Evolutionary conservation across 1,140 invertebrate genomes (phyloP), one percentile per base, ranked within the genome.

Genomic region (Idris sp.): DNA sequence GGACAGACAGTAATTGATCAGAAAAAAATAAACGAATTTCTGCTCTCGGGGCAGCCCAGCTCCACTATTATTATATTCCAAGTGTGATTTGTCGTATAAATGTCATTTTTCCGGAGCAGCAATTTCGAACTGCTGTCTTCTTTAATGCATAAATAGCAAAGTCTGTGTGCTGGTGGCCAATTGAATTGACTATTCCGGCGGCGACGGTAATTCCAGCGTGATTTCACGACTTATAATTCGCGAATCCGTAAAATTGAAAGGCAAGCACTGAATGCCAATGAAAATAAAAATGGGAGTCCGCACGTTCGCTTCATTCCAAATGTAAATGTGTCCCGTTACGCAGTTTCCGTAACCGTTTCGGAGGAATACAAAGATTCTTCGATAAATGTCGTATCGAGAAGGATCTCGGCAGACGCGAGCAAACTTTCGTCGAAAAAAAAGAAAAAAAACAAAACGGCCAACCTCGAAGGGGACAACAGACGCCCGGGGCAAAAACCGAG

Each of bases 241-340:
- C 53, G 40, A 65, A 48, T 65, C 61, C 73, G 73, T 71, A 71
- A 71, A 76, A 76, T 76, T 71, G 74, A 67, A 76, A 76, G 54
- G 74, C 74, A 67, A 40, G 68, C 79, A 54, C 67, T 79, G 79
- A 81, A 83, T 80, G 78, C 81, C 78, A 82, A 83, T 80, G 80
- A 77, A 82, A 79, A 79, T 71, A 61, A 71, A 71, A 71, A 54
- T 8, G 53, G 54, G 53, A 46, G 49, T 25, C 40, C 48, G 54
- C 56, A 56, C 73, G 64, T 58, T 30, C 54, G 73, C 48, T 76
- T 69, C 53, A 54, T 71, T 71, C 15, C 59, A 54, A 76, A 71
- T 76, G 67, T 72, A 76, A 76, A 71, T 71, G n/a, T n/a, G 74
- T 61, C 40, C 56, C 38, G 36, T 58, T 51, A 49, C 64, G 58